Percentiles rank a stretch among this genome's conserved stretches.
Evolutionary conservation across 2,888 invertebrate species (phyloP).

Genomic region (Caenorhabditis sp.): DNA sequence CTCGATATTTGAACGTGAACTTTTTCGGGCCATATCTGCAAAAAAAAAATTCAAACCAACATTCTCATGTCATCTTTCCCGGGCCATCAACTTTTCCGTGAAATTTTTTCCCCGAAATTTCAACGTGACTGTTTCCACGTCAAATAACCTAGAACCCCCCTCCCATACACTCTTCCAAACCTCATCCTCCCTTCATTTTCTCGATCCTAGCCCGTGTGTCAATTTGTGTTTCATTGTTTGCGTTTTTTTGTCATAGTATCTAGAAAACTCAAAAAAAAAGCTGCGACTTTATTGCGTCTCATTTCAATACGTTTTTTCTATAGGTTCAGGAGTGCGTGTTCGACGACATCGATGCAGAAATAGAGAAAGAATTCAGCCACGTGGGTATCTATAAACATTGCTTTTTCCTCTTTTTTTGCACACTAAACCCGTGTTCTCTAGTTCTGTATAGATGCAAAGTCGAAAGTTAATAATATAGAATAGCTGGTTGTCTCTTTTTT

Average conservation of each 20-base stretch:
- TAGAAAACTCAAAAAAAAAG: too few species aligned
- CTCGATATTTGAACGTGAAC: too few species aligned
- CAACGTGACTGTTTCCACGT: not conserved
- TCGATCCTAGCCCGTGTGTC: not conserved
- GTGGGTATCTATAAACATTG: not conserved
- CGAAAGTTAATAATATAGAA: not conserved
- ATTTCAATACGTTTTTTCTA: not conserved
- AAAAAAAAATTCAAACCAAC: too few species aligned
- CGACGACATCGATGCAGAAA: slow-evolving; percentile 4
- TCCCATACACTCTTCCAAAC: not conserved
- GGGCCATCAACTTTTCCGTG: too few species aligned
- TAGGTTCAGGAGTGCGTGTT: not conserved
- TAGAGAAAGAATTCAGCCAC: slow-evolving; percentile 1
- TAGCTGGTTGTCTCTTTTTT: slow-evolving; percentile 1
- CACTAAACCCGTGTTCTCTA: too few species aligned
- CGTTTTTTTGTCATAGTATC: not conserved
- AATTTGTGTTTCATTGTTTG: not conserved
- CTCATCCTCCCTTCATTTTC: not conserved
- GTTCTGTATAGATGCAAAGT: slow-evolving; percentile 2
- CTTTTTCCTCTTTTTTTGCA: too few species aligned
- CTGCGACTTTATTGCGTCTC: too few species aligned
- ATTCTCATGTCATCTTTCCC: too few species aligned
- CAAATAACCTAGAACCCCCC: not conserved
- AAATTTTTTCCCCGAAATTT: too few species aligned
- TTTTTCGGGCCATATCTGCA: too few species aligned